These are phyloP conservation scores for Penaeus indicus DNA, from an alignment of 1,140 invertebrate species.

Conservation along the genomic window DNA sequence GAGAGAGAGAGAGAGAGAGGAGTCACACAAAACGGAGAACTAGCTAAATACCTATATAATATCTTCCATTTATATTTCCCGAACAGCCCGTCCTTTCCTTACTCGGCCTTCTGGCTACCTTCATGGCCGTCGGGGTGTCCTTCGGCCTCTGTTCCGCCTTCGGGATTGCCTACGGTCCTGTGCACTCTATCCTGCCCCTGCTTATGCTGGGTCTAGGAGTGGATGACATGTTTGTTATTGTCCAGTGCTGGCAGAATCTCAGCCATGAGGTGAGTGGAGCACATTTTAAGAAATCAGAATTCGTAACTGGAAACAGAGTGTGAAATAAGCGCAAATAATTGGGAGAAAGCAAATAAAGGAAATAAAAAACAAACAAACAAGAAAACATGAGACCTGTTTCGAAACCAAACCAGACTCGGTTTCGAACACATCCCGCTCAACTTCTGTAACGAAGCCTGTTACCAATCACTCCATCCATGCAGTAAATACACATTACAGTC, in stretches of 20 bases:
- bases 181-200: slow-evolving; percentile 86
- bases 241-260: slow-evolving; percentile 72
- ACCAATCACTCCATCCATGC: too few species aligned
- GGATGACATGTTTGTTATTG: slow-evolving; percentile 86
- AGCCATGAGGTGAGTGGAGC: slow-evolving; percentile 46
- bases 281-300: too few species aligned
- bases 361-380: neutral
- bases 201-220: slow-evolving; percentile 84
- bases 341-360: too few species aligned
- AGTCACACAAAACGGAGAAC: neutral
- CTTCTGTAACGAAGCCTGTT: too few species aligned
- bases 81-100: slow-evolving; percentile 74
- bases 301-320: too few species aligned
- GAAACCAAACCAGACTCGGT: neutral
- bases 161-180: slow-evolving; percentile 83
- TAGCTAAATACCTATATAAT: neutral
- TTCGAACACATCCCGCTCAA: neutral
- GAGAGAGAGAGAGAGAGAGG: too few species aligned
- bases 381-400: neutral
- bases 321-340: too few species aligned
- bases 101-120: slow-evolving; percentile 80
- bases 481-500: neutral
- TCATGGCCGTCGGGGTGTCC: slow-evolving; percentile 81
- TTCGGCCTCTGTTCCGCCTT: slow-evolving; percentile 81
- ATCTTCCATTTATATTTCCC: neutral